Base-by-base conservation (phyloP, 2,888 invertebrate genomes). In the Mellilla xanthometata region DNA sequence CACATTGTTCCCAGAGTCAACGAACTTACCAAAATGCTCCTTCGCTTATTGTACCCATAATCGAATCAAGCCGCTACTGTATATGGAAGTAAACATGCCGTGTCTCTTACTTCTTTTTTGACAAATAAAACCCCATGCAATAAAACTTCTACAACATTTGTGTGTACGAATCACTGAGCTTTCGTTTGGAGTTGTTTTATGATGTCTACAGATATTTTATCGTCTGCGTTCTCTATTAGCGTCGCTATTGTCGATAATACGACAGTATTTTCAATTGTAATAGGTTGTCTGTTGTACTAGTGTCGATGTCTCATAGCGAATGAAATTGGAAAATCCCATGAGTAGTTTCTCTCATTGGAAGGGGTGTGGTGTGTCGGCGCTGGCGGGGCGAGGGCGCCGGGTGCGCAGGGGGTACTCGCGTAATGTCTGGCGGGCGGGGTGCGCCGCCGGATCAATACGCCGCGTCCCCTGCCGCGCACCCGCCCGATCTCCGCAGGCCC, bases 281-380 rank as follows among this genome's bases (percentile, higher is more conserved):
- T 56, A 56, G 53, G 57, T 61, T 58, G 54, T 52, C 19, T 19
- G 12, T 19, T 9, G 9, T 8, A 27, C 10, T 35, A 15, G 58
- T 68, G 70, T 72, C 62, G 71, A 62, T 66, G 75, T 77, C 65
- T 73, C 65, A 61, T 62, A 68, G 74, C 68, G 84, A 84, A 85
- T 85, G 80, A 78, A 81, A 83, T 85, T 80, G 89, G 88, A 88
- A 89, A 87, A 85, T 81, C 87, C 88, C 83, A 73, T 89, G 89
- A 88, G 76, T 87, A 76, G 80, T 67, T 70, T 60, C 65, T 75
- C 67, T 79, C 63, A 72, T 80, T 77, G 74, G 79, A 81, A 84
- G 86, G 85, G 88, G 88, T 88, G 88, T 87, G 88, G 88, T 84
- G 76, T 77, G 69, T 66, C 66, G 72, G 68, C 62, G 70, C 68